A percentile compares a stretch with the other conserved stretches of the same genome.
These are phyloP conservation scores for Oreochromis niloticus DNA, from an alignment of 2,113 vertebrate genomes.

Conservation along the genomic window DNA sequence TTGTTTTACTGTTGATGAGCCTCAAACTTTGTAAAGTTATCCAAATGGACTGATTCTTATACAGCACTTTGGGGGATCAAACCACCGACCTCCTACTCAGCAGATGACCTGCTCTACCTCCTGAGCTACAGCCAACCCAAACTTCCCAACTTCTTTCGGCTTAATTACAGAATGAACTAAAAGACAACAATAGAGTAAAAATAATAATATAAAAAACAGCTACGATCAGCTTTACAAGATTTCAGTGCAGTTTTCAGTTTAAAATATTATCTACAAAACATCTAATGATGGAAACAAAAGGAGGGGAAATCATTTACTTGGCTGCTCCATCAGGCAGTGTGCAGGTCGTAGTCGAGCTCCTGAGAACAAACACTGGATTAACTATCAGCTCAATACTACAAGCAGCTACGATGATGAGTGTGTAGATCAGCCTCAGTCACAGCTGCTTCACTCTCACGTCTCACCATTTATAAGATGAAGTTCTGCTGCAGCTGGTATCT, in stretches of 20 bases:
- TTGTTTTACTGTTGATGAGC: neutral
- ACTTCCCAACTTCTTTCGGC: neutral
- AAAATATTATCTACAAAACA: neutral
- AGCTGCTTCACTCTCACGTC: neutral
- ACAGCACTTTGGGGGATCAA: rapidly evolving
- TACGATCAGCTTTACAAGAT: neutral
- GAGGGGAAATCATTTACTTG: neutral
- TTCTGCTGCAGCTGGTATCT: neutral
- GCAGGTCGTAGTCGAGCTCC: neutral
- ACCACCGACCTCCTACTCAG: neutral
- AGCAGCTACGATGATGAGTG: neutral
- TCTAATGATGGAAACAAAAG: no score
- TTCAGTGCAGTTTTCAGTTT: neutral
- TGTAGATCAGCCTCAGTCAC: neutral
- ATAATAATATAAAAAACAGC: neutral
- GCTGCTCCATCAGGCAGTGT: neutral
- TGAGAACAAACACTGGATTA: neutral
- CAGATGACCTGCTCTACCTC: neutral
- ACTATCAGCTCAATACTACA: rapidly evolving
- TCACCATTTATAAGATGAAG: neutral
- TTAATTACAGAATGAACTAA: neutral
- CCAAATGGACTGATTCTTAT: neutral
- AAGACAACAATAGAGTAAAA: neutral
- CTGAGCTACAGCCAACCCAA: neutral
- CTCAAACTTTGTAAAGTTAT: rapidly evolving